These are phyloP conservation scores for Tonatia bakeri DNA, from an alignment of 2,113 vertebrate genomes.

Conservation along the genomic window DNA sequence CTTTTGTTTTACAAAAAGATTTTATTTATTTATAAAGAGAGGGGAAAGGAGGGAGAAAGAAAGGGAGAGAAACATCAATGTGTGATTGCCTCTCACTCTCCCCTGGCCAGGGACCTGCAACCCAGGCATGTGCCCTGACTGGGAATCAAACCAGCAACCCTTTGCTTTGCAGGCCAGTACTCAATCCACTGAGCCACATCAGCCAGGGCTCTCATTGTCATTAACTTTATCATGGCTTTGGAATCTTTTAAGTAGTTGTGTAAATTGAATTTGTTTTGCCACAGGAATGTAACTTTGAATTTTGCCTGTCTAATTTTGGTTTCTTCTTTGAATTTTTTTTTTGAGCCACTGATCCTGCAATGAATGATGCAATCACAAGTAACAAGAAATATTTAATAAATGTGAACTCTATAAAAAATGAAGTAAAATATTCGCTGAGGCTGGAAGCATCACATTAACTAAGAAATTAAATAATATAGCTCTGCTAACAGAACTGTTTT, in stretches of 20 bases:
- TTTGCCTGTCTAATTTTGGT: neutral
- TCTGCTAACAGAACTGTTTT: neutral
- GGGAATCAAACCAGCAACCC: too few species aligned
- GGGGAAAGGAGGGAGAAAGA: too few species aligned
- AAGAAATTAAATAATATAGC: neutral
- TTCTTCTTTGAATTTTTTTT: neutral
- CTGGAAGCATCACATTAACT: neutral
- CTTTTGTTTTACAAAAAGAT: too few species aligned
- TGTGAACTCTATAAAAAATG: neutral
- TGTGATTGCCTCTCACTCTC: too few species aligned
- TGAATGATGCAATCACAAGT: neutral
- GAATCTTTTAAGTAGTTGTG: neutral
- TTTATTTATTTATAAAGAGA: too few species aligned
- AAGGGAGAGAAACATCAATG: too few species aligned
- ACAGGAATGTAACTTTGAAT: neutral
- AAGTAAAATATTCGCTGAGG: neutral
- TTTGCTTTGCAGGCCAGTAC: too few species aligned
- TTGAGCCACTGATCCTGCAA: neutral
- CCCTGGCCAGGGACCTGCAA: too few species aligned
- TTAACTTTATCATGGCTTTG: neutral
- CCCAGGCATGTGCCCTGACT: too few species aligned
- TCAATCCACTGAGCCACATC: too few species aligned
- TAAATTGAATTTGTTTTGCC: neutral
- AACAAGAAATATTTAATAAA: neutral
- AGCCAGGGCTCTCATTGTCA: neutral